Evolutionary conservation across 2,888 invertebrate genomes (phyloP).

Genomic region (Nasonia oneida): DNA sequence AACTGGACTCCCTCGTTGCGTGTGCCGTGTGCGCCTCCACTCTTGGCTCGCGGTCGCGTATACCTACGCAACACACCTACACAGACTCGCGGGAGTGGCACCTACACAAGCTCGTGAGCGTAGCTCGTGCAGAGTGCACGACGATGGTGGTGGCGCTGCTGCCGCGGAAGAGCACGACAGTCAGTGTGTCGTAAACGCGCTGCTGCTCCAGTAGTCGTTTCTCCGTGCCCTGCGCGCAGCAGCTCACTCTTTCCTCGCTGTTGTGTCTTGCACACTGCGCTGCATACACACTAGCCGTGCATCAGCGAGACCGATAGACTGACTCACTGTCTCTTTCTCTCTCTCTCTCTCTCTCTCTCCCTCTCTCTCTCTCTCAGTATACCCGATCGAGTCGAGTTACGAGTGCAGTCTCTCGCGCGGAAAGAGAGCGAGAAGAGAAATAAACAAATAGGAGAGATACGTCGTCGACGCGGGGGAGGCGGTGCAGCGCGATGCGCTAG

Average conservation of each 20-base stretch:
- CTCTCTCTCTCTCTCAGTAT: too few relatives aligned
- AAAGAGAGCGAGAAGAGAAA: neutral
- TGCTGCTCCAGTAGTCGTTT: constrained; percentile 26
- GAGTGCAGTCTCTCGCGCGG: neutral
- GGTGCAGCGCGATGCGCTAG: constrained; percentile 37
- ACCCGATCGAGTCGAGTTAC: neutral
- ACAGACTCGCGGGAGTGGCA: constrained; percentile 44
- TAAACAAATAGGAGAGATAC: neutral
- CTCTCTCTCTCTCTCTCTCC: too few relatives aligned
- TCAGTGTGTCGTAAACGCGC: constrained; percentile 55
- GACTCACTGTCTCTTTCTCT: too few relatives aligned
- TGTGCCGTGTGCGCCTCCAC: too few relatives aligned
- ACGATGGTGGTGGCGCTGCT: neutral
- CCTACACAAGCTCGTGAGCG: constrained; percentile 32
- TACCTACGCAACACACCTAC: neutral
- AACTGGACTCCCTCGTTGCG: too few relatives aligned
- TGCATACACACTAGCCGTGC: neutral
- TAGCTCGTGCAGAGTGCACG: neutral
- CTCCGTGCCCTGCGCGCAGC: neutral
- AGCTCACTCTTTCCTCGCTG: neutral
- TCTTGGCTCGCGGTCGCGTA: neutral
- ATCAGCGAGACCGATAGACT: too few relatives aligned
- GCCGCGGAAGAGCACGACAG: constrained; percentile 1
- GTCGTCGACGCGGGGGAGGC: neutral
- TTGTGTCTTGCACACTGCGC: neutral